phyloP scores from a whole-genome alignment of 2,888 invertebrate species.

The Trimorus sp. region DNA sequence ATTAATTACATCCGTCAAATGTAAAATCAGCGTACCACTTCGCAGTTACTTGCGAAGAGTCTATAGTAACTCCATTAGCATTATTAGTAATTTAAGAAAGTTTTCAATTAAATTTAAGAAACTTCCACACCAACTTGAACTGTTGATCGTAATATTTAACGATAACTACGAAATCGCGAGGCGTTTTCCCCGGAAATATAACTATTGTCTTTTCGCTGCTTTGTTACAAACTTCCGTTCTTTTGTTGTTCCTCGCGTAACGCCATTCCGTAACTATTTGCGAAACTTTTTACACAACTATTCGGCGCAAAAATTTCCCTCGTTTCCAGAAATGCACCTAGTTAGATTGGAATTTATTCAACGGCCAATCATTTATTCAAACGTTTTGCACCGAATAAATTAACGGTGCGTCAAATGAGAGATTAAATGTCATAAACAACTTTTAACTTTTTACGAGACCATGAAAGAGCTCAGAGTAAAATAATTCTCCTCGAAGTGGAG shows the following conservation, averaged over 20 bases:
- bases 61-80: slow-evolving; percentile 20
- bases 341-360: not conserved
- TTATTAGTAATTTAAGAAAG: slow-evolving; percentile 26
- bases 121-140: slow-evolving; percentile 27
- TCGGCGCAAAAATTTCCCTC: not conserved
- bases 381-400: no score
- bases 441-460: no score
- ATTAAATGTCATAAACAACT: no score
- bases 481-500: no score
- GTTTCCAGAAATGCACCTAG: not conserved
- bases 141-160: slow-evolving; percentile 36
- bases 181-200: slow-evolving; percentile 18
- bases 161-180: slow-evolving; percentile 9
- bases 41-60: slow-evolving; percentile 11
- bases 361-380: not conserved
- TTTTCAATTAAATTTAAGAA: slow-evolving; percentile 32
- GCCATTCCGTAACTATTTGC: slow-evolving; percentile 11
- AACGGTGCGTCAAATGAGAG: no score
- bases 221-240: slow-evolving; percentile 10
- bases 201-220: slow-evolving; percentile 25
- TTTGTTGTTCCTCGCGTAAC: slow-evolving; percentile 8
- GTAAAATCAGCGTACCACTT: slow-evolving; percentile 8
- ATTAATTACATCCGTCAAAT: slow-evolving; percentile 7
- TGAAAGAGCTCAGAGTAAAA: no score
- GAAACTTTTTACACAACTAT: not conserved